Evolutionary conservation across 2,888 invertebrate genomes (phyloP).

Genomic region (Toxonevra muliebris): DNA sequence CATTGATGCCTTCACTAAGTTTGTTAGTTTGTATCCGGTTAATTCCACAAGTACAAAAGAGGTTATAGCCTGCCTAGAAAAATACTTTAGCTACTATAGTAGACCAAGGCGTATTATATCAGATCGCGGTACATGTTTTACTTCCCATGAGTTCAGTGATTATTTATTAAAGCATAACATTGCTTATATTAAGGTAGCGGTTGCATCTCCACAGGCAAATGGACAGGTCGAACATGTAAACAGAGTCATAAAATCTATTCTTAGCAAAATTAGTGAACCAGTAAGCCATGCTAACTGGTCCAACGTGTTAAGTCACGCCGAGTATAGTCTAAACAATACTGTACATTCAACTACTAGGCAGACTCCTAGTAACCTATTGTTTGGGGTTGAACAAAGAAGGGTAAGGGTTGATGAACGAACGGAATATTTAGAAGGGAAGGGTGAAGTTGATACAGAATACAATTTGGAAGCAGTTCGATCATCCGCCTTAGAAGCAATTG

Average conservation of each 20-base stretch:
- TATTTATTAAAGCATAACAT: background rate
- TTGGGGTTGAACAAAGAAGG: too few relatives aligned
- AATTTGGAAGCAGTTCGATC: too few relatives aligned
- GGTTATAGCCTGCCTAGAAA: background rate
- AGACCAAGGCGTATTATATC: background rate
- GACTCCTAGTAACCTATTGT: too few relatives aligned
- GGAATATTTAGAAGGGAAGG: too few relatives aligned
- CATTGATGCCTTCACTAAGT: constrained; percentile 34
- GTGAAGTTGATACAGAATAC: too few relatives aligned
- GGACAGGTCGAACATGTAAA: constrained; percentile 11
- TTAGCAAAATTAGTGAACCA: constrained; percentile 1
- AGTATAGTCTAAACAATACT: too few relatives aligned
- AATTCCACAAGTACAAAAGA: constrained; percentile 7
- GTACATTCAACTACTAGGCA: too few relatives aligned
- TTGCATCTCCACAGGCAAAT: background rate
- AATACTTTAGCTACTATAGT: constrained; percentile 9
- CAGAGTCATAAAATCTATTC: constrained; percentile 1
- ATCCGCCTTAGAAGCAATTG: too few relatives aligned
- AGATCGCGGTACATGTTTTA: constrained; percentile 14
- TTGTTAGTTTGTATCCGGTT: constrained; percentile 16
- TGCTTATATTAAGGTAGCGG: constrained; percentile 6
- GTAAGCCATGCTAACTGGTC: too few relatives aligned
- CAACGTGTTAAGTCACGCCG: too few relatives aligned
- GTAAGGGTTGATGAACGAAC: too few relatives aligned
- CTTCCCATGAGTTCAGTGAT: constrained; percentile 7